Conservation (phyloP, 2,113 vertebrate species). For the Orthonyx spaldingii region DNA sequence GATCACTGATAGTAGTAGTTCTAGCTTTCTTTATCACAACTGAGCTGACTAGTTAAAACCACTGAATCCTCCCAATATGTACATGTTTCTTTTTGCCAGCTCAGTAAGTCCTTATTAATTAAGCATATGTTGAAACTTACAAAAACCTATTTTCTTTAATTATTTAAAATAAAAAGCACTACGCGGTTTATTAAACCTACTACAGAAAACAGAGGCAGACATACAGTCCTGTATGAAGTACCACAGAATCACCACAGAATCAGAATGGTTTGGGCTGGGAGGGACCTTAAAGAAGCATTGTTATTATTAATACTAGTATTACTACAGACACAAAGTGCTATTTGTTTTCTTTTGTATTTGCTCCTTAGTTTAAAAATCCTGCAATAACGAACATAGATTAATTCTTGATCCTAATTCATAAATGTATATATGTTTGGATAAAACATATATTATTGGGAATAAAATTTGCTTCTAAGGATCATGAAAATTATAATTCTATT, state of each 20-base stretch:
- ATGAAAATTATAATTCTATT: not conserved
- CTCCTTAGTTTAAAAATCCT: not conserved
- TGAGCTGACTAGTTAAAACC: not conserved
- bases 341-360: not conserved
- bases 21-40: not conserved
- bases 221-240: not conserved
- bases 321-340: not conserved
- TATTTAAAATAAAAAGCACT: not conserved
- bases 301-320: not conserved
- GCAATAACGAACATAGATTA: not conserved
- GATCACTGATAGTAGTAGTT: not conserved
- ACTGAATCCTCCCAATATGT: not conserved
- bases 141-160: not conserved
- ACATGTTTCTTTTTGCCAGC: not conserved
- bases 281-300: not conserved
- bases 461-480: not conserved
- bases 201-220: not conserved
- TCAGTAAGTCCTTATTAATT: not conserved
- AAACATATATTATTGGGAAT: not conserved
- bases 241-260: not conserved
- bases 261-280: not conserved
- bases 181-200: not conserved
- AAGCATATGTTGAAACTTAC: not conserved
- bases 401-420: not conserved
- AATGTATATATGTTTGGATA: not conserved